Percentiles rank a stretch among this genome's conserved stretches.
These are phyloP conservation scores for Notodonta dromedarius DNA, from an alignment of 2,888 invertebrate genomes.

Conservation along the genomic window DNA sequence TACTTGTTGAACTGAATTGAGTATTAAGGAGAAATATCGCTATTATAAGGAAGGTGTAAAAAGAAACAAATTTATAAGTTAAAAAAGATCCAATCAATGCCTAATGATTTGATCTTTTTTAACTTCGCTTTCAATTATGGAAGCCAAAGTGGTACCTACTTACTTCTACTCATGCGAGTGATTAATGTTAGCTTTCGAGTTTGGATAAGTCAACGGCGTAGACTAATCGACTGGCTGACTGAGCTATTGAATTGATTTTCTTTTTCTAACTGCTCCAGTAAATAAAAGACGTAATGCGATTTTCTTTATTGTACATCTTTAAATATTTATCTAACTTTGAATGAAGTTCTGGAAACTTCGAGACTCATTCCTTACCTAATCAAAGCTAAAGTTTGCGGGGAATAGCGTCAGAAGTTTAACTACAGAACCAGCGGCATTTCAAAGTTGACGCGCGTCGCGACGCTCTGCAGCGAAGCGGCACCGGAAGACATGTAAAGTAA, in stretches of 20 bases:
- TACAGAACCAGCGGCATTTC: constrained; percentile 45
- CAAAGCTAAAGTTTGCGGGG: constrained; percentile 70
- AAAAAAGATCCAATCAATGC: not conserved
- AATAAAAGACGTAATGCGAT: not conserved
- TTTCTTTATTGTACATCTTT: constrained; percentile 9
- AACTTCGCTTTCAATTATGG: not conserved
- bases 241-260: constrained; percentile 8
- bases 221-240: constrained; percentile 3
- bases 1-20: no score
- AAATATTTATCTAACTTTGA: constrained; percentile 47
- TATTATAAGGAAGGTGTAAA: not conserved
- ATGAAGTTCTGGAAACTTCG: constrained; percentile 43
- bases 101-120: no score
- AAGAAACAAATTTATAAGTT: not conserved
- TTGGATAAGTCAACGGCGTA: not conserved
- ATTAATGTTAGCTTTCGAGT: not conserved
- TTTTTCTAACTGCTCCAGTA: not conserved
- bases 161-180: not conserved
- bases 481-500: constrained; percentile 43
- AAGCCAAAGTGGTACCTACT: not conserved
- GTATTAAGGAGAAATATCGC: no score
- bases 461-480: constrained; percentile 43
- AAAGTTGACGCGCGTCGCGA: constrained; percentile 46
- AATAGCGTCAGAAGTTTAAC: constrained; percentile 69
- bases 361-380: constrained; percentile 62